phyloP scores from a whole-genome alignment of 2,888 invertebrate genomes.

The Dasysyrphus tricinctus region DNA sequence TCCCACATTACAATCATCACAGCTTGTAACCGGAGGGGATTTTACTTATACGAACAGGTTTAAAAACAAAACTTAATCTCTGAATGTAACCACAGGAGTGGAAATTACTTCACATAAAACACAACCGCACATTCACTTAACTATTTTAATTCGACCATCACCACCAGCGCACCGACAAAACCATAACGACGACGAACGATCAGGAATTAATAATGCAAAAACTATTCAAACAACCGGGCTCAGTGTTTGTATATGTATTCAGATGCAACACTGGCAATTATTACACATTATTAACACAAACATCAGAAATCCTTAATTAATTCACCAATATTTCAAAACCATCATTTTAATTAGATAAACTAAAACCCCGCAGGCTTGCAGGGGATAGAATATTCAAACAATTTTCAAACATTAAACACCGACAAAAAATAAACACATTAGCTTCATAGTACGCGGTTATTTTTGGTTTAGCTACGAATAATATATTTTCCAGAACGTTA shows the following conservation, averaged over 20 bases:
- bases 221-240: slow-evolving; percentile 8
- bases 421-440: neutral
- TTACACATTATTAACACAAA: neutral
- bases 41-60: slow-evolving; percentile 16
- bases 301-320: slow-evolving; percentile 32
- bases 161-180: slow-evolving; percentile 10
- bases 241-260: neutral
- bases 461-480: neutral
- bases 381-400: neutral
- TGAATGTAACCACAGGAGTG: slow-evolving; percentile 39
- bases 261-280: slow-evolving; percentile 32
- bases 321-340: slow-evolving; percentile 47
- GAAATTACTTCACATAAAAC: slow-evolving; percentile 36
- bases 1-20: neutral
- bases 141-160: slow-evolving; percentile 18
- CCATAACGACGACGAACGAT: slow-evolving; percentile 41
- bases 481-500: neutral
- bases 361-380: neutral
- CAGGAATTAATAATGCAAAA: slow-evolving; percentile 56
- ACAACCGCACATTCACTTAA: slow-evolving; percentile 48
- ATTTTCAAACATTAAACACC: slow-evolving; percentile 4
- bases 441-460: neutral
- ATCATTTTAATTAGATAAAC: slow-evolving; percentile 35
- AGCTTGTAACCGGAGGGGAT: neutral
- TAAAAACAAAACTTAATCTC: neutral